A percentile compares a stretch with the other conserved stretches of the same genome.
These are phyloP conservation scores for Gobionotothen gibberifrons DNA, from an alignment of 2,797 vertebrate species.

Conservation along the genomic window DNA sequence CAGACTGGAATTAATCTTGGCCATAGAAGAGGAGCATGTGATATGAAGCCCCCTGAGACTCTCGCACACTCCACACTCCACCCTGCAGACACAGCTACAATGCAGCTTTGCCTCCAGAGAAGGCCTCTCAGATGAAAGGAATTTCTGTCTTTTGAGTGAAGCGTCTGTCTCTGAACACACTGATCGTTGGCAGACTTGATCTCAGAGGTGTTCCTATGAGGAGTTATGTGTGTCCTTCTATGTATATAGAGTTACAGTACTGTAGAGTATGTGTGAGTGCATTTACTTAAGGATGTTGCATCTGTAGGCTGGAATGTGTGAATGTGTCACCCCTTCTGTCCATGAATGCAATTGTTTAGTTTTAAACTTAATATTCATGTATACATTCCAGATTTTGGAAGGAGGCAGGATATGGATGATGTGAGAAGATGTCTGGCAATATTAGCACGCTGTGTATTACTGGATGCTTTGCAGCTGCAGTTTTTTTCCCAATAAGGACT, in stretches of 20 bases:
- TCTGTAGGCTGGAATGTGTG: conserved; percentile 22
- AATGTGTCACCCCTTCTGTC: conserved; percentile 17
- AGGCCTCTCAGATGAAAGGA: conserved; percentile 46
- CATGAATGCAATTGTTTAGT: conserved; percentile 35
- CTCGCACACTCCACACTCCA: conserved; percentile 32
- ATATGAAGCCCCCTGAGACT: conserved; percentile 44
- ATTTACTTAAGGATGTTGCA: not conserved
- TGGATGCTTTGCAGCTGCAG: conserved; percentile 32
- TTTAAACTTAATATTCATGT: conserved; percentile 40
- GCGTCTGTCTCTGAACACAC: conserved; percentile 13
- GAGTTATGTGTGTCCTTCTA: not conserved
- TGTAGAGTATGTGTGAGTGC: not conserved
- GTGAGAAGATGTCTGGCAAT: conserved; percentile 34
- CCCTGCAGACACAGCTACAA: conserved; percentile 36
- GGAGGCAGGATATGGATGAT: conserved; percentile 40
- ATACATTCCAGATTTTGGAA: conserved; percentile 44
- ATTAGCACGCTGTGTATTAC: conserved; percentile 3
- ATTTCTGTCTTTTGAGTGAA: conserved; percentile 22
- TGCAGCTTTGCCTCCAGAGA: conserved; percentile 23
- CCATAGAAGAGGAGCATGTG: conserved; percentile 44
- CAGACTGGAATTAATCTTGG: conserved; percentile 54
- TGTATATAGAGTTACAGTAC: not conserved
- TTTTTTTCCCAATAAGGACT: conserved; percentile 1
- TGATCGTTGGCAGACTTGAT: conserved; percentile 13
- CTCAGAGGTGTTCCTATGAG: conserved; percentile 21